Conservation (phyloP, 2,888 invertebrate species). For the Notodonta dromedarius region DNA sequence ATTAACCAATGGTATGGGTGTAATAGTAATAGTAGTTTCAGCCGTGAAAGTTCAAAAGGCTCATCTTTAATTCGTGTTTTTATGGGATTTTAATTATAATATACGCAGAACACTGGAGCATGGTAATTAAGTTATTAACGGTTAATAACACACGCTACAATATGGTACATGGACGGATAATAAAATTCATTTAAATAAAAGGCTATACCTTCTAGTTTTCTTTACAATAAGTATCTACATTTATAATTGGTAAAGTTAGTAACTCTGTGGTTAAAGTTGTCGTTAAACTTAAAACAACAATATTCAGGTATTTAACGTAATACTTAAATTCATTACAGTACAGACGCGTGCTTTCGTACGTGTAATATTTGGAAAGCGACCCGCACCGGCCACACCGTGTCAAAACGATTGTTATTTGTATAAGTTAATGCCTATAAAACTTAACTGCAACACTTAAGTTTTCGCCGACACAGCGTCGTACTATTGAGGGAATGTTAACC, state of each 20-base stretch:
- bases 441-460: background rate
- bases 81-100: constrained; percentile 39
- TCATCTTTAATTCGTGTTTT: constrained; percentile 47
- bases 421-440: constrained; percentile 2
- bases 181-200: too few species aligned
- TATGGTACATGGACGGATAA: constrained; percentile 6
- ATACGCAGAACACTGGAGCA: constrained; percentile 22
- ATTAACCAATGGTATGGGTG: constrained; percentile 52
- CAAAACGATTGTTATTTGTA: background rate
- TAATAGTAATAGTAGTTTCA: constrained; percentile 43
- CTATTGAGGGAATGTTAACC: too few species aligned
- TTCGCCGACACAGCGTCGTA: too few species aligned
- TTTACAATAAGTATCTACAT: too few species aligned
- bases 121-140: constrained; percentile 47
- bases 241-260: too few species aligned
- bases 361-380: background rate
- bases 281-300: background rate
- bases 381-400: background rate
- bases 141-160: constrained; percentile 9
- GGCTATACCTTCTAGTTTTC: too few species aligned
- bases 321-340: constrained; percentile 2
- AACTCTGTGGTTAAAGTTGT: too few species aligned
- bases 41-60: constrained; percentile 73
- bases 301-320: constrained; percentile 1
- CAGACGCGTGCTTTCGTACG: constrained; percentile 5